Evolutionary conservation across 1,140 invertebrate genomes (phyloP), one percentile per base, ranked within the genome.

Genomic region (Drosophila punjabiensis): DNA sequence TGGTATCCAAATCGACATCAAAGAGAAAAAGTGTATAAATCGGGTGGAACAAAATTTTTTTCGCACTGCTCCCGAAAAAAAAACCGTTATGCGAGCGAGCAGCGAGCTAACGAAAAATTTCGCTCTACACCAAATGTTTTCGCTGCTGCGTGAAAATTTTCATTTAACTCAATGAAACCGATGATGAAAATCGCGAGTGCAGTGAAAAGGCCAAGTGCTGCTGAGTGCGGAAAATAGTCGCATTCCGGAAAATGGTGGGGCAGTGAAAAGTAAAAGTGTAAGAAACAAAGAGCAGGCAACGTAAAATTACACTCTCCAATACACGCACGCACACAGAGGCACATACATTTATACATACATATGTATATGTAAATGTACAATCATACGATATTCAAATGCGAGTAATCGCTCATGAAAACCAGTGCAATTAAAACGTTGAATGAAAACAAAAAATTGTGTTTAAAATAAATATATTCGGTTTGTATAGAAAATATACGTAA

Each of bases 41-140:
- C 50, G 68, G 35, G 32, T 18, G 28, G 28, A 39, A 39, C 55
- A 70, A 41, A 48, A 32, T 33, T 71, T 65, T 62, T 56, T 68
- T 66, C 66, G 32, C 32, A 45, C 65, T 69, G 65, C 41, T 52
- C 58, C 65, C 33, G 79, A 79, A 79, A 79, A 78, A 69, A 50
- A 69, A 30, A 55, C 14, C 64, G 67, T 76, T 71, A 71, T 71
- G 70, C 81, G 70, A 53, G 69, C 76, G 53, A 63, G 76, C 63
- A 63, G 76, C 76, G 69, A 82, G 60, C 75, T 60, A 41, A 82
- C 76, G 80, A 76, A 82, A 90, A 90, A 90, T 90, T 89, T 90
- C 76, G 82, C 86, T 90, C 67, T 90, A 90, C 80, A 90, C 86
- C 82, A 90, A 90, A 86, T 90, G 69, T 90, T 78, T 90, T 64